These are phyloP conservation scores for Eidolon helvum DNA, from an alignment of 2,113 vertebrate genomes.

Conservation along the genomic window DNA sequence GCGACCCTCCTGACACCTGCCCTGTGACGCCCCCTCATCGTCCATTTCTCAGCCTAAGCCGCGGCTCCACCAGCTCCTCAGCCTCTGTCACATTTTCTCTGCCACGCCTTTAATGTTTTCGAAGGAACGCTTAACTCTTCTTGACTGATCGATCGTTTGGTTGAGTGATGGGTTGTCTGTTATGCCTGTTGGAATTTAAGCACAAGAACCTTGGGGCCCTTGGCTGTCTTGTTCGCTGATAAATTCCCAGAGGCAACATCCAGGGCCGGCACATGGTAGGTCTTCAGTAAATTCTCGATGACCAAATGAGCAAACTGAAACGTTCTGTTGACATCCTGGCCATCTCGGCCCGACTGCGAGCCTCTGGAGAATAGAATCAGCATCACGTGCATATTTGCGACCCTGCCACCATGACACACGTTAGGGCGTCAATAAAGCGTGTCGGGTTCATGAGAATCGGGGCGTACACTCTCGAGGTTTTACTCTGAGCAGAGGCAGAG, in stretches of 20 bases:
- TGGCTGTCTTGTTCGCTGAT: neutral
- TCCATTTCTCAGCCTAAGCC: neutral
- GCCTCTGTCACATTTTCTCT: neutral
- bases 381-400: rapidly evolving
- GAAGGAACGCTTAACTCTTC: neutral
- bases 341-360: rapidly evolving
- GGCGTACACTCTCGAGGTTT: neutral
- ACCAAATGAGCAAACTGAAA: rapidly evolving
- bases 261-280: too few species aligned
- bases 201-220: neutral
- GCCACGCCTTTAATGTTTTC: neutral
- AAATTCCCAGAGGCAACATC: neutral
- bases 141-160: neutral
- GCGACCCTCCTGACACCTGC: neutral
- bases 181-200: neutral
- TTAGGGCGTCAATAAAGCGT: rapidly evolving
- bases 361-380: rapidly evolving
- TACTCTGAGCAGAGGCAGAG: neutral
- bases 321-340: neutral
- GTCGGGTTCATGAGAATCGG: neutral
- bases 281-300: neutral
- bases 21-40: neutral
- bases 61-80: neutral
- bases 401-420: neutral
- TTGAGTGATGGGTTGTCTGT: neutral